phyloP scores from a whole-genome alignment of 2,797 vertebrate species.

The Phyllotis vaccarum region DNA sequence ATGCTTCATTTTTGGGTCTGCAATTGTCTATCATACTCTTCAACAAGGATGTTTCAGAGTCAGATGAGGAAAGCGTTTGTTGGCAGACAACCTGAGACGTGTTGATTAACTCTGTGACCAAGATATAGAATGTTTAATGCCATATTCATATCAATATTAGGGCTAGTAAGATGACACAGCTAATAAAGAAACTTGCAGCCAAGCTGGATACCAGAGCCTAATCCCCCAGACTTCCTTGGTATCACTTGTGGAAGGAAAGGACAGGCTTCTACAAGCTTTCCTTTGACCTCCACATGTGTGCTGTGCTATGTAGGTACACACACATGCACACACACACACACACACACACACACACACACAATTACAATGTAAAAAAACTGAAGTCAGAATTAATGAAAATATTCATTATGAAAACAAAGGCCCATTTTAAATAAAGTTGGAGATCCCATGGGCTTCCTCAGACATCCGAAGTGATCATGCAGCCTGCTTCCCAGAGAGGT shows the following conservation, averaged over 20 bases:
- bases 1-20: neutral
- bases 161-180: neutral
- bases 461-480: neutral
- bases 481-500: too few species aligned
- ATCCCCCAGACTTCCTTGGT: neutral
- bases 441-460: neutral
- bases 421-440: neutral
- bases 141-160: neutral
- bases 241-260: neutral
- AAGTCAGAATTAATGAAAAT: neutral
- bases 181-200: neutral
- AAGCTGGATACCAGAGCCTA: neutral
- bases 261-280: neutral
- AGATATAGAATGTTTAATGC: neutral
- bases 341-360: neutral
- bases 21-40: neutral
- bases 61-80: neutral
- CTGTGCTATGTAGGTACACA: neutral
- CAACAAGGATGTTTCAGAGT: too few species aligned
- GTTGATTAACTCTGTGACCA: neutral
- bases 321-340: neutral
- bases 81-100: neutral
- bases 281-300: neutral
- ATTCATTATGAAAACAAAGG: neutral
- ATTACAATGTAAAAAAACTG: neutral